phyloP scores from a whole-genome alignment of 2,113 vertebrate genomes.

The Oryzias woworae region DNA sequence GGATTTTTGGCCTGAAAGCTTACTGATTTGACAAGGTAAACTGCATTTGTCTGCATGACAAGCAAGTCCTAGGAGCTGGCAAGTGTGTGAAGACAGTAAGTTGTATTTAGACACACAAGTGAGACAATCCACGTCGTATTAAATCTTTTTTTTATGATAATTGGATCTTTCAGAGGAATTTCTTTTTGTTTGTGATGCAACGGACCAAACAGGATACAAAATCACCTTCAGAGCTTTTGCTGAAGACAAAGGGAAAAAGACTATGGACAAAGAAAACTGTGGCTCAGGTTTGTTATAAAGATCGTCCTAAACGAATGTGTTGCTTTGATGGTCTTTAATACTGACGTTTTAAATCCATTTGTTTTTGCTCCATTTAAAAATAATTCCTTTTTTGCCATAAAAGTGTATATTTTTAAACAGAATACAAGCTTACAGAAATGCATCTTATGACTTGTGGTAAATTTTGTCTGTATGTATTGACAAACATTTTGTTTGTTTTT shows the following conservation, averaged over 20 bases:
- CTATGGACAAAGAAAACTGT: constrained; percentile 43
- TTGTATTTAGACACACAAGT: constrained; percentile 17
- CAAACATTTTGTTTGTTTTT: no score
- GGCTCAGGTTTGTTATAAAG: no score
- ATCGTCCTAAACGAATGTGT: no score
- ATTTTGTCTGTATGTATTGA: no score
- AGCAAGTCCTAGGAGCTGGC: constrained; percentile 18
- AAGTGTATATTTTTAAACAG: no score
- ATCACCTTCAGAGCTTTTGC: constrained; percentile 50
- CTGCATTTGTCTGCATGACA: constrained; percentile 15
- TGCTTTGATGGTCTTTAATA: no score
- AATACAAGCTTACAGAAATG: no score
- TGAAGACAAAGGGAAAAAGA: constrained; percentile 51
- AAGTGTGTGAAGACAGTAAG: constrained; percentile 25
- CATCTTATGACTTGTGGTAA: no score
- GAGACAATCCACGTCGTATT: neutral
- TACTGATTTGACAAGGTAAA: constrained; percentile 43
- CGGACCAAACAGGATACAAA: constrained; percentile 73
- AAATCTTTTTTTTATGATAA: constrained; percentile 11
- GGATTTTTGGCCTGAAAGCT: constrained; percentile 55
- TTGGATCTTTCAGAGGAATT: constrained; percentile 50
- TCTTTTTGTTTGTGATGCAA: constrained; percentile 58
- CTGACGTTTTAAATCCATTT: no score
- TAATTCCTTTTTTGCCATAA: no score
- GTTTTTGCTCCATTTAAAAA: no score